Evolutionary conservation across 2,113 vertebrate species (phyloP), one percentile per base, ranked within the genome.

Genomic region (Ascaphus truei): DNA sequence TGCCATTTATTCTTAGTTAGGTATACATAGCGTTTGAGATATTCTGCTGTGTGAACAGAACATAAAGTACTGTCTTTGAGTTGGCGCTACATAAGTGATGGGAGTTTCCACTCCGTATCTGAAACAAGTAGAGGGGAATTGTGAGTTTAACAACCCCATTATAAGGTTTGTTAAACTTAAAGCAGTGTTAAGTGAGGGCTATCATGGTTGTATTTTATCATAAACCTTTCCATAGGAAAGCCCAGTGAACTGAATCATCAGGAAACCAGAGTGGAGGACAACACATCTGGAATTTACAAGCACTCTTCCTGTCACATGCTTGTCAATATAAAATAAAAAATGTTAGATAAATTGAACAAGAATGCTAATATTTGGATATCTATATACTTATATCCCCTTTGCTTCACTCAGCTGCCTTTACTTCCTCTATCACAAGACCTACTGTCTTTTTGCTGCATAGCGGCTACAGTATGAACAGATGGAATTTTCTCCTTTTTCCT

Each of bases 341-440:
- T 59, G 20, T 59, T 33, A 48, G 41, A 50, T 58, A 59, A 68
- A 50, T 20, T 13, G 11, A 16, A 13, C 55, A 48, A 18, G 43
- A 59, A 50, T 68, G 65, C 22, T 68, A 68, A 48, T 58, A 68
- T 68, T 68, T 58, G 53, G 65, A 36, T 57, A n/a, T 58, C 20
- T 58, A 53, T 43, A 48, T 47, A 26, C 64, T 68, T 55, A 5
- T 41, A 16, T 39, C 33, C 33, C 20, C 22, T 13, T 30, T 2
- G 5, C n/a, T 62, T 10, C 31, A 60, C 29, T 48, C 25, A 29
- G n/a, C 18, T 26, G 15, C 37, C 30, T 50, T 22, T 47, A 23
- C 13, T 20, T n/a, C n/a, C n/a, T n/a, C n/a, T n/a, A n/a, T 47
- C 12, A 47, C 43, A 47, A 5, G 43, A 1, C 1, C 16, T 22